Conservation (phyloP, 2,797 vertebrate genomes). For the Betta splendens region DNA sequence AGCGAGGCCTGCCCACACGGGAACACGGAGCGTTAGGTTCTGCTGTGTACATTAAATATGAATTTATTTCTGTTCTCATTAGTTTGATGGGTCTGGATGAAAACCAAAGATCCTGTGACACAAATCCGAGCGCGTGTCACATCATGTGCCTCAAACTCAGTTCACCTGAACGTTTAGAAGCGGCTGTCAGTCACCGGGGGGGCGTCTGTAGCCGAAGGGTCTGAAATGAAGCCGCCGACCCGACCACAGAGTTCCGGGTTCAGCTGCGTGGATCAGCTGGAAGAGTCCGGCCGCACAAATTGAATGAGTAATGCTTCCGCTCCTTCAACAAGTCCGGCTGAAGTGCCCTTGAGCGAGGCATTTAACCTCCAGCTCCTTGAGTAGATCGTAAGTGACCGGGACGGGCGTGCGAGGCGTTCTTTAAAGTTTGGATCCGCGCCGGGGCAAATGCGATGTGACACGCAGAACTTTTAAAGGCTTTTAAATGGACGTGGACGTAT, state of each 20-base stretch:
- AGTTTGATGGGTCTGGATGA: slow-evolving; percentile 30
- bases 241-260: slow-evolving; percentile 48
- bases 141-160: slow-evolving; percentile 19
- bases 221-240: slow-evolving; percentile 46
- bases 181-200: slow-evolving; percentile 22
- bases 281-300: slow-evolving; percentile 16
- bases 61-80: slow-evolving; percentile 12
- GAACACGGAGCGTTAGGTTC: not conserved
- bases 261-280: slow-evolving; percentile 23
- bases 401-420: slow-evolving; percentile 1
- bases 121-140: slow-evolving; percentile 6
- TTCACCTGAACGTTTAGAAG: slow-evolving; percentile 17
- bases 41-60: slow-evolving; percentile 12
- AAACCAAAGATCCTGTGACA: slow-evolving; percentile 6
- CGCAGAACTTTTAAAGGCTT: not conserved
- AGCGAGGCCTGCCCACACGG: slow-evolving; percentile 1
- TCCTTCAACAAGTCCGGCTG: slow-evolving; percentile 8
- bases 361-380: slow-evolving; percentile 8
- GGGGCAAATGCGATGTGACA: slow-evolving; percentile 14
- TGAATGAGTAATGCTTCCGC: slow-evolving; percentile 16
- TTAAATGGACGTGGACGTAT: not conserved
- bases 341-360: slow-evolving; percentile 11
- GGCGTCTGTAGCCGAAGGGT: slow-evolving; percentile 35
- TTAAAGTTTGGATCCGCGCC: not conserved
- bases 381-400: not conserved